Evolutionary conservation across 2,797 vertebrate genomes (phyloP), one percentile per base, ranked within the genome.

Genomic region (Acanthopagrus latus): DNA sequence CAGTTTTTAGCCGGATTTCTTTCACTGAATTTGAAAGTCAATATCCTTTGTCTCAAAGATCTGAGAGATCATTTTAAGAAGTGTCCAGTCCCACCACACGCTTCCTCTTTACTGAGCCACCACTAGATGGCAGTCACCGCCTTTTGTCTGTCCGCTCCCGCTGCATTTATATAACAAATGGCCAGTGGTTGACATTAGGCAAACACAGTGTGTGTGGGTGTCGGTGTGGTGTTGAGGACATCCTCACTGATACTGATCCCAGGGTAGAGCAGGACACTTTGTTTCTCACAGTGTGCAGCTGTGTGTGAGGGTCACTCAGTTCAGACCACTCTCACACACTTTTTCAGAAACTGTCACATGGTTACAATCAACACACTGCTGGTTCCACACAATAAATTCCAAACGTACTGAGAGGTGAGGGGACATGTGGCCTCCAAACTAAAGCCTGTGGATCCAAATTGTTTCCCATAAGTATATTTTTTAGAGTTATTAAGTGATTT

Each of bases 121-220:
- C 91, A 85, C 88, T 85, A 91, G 92, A 71, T 87, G 91, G 83
- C 90, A 78, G 65, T 73, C 67, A 11, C 13, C 38, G 12, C 17
- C 71, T 57, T 56, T 17, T 21, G 27, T 29, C 29, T 12, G 27
- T 54, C 11, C 5, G 2, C 20, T 0, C 27, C 3, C 0, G 0
- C 14, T 54, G 14, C 7, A 5, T 65, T 52, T 41, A 11, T 25
- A 6, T 2, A 20, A 25, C 18, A 43, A 13, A 18, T 41, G 13
- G 11, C 44, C 55, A 52, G n/a, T 68, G 64, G 51, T 25, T 80
- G 44, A 56, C 14, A 10, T 66, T 14, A 23, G 1, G 11, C 25
- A 46, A 52, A 17, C 43, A 64, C n/a, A 56, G 56, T 60, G 54
- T 74, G 69, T 38, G 29, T 16, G 44, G 4, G 33, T 38, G 33